Percentiles rank a stretch among this genome's conserved stretches.
These are phyloP conservation scores for Caretta caretta DNA, from an alignment of 2,113 vertebrate species.

Conservation along the genomic window DNA sequence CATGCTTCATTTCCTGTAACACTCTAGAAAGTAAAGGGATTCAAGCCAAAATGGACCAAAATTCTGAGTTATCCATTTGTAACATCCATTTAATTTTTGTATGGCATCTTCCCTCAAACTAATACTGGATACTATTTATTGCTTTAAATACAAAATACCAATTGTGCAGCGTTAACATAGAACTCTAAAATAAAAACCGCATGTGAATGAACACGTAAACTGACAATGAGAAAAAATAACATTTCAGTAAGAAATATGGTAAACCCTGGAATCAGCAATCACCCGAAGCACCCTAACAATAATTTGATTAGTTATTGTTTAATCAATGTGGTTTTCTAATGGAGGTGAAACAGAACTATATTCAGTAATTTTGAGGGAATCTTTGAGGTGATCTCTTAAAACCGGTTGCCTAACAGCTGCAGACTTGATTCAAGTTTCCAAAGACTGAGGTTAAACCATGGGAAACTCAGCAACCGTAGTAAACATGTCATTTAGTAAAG, in stretches of 20 bases:
- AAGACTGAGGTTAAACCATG: not conserved
- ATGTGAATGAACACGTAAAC: accelerated
- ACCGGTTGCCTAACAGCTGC: not conserved
- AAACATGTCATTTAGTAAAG: not conserved
- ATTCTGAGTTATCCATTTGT: not conserved
- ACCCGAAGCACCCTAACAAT: not conserved
- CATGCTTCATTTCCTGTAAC: not conserved
- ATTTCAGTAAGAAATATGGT: not conserved
- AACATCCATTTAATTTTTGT: not conserved
- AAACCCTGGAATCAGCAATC: not conserved
- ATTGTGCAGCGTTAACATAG: not conserved
- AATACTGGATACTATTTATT: not conserved
- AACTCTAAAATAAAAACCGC: not conserved
- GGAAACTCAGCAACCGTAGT: not conserved
- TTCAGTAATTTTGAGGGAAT: not conserved
- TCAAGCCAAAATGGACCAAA: not conserved
- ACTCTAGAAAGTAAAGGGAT: not conserved
- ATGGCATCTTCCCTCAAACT: not conserved
- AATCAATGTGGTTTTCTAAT: not conserved
- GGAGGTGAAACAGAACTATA: not conserved
- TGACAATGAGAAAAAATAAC: not conserved
- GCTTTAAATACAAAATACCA: not conserved
- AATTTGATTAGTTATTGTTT: not conserved
- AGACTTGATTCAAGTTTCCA: not conserved
- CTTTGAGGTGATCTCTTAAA: not conserved